Evolutionary conservation across 2,113 vertebrate species (phyloP), one percentile per base, ranked within the genome.

Genomic region (Pangasianodon hypophthalmus): DNA sequence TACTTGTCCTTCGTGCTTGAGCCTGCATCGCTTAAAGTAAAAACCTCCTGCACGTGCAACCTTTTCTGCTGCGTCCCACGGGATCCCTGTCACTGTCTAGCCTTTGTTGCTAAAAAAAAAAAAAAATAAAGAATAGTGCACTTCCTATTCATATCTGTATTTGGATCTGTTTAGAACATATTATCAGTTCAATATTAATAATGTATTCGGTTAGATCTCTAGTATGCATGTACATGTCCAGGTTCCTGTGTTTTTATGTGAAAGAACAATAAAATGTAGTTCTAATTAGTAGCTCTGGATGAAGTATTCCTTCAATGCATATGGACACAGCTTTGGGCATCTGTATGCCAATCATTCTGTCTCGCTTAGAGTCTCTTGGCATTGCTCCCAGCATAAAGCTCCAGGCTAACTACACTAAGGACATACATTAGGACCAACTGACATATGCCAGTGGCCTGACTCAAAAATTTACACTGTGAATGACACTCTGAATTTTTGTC

Each of bases 361-460:
- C 89, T 86, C 87, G 89, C 79, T 91, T 48, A 37, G 21, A 87
- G 80, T 79, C 83, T 90, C 91, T 92, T 90, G 94, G 95, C 94
- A 93, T 91, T 91, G 92, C 93, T 91, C 92, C 90, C 91, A 94
- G 93, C 94, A 95, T 95, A 94, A 93, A 94, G 90, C 93, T 91
- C 77, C 90, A 92, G 91, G 90, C 91, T 94, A 93, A 93, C 92
- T 93, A 94, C 91, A 87, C 93, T 92, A 90, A 87, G 89, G 90
- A 91, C 92, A 52, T 41, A 87, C 91, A 93, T 90, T 88, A 92
- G 92, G 82, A 91, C 88, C 91, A 90, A 90, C 84, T 92, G 84
- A 93, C 91, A 92, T 81, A 93, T 92, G 48, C 67, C 84, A 71
- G 62, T 69, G 50, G 64, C 67, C 67, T 86, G 79, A 77, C 60